Percentiles rank a stretch among this genome's conserved stretches.
These are phyloP conservation scores for Hipposideros armiger DNA, from an alignment of 2,113 vertebrate species.

Conservation along the genomic window DNA sequence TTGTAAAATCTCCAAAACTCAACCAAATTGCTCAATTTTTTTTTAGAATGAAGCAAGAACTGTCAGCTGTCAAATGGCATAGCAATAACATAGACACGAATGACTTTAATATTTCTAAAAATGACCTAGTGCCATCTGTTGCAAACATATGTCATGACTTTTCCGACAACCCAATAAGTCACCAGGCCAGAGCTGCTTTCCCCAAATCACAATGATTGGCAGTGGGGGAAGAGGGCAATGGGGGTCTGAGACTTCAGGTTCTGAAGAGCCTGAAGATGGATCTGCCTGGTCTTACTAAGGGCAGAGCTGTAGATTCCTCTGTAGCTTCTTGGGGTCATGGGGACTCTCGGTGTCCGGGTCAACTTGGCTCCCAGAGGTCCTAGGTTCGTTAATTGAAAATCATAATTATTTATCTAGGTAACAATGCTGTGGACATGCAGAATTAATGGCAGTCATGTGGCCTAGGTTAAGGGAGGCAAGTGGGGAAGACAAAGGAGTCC, in stretches of 20 bases:
- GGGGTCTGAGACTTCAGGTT: not conserved
- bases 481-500: not conserved
- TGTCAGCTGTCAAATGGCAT: too few species aligned
- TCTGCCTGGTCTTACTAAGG: not conserved
- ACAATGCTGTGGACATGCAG: slow-evolving; percentile 69
- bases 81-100: too few species aligned
- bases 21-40: too few species aligned
- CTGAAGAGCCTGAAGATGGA: not conserved
- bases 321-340: not conserved
- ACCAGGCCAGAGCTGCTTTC: not conserved
- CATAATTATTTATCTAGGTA: slow-evolving; percentile 80
- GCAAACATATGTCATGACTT: too few species aligned
- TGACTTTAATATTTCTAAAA: too few species aligned
- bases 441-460: slow-evolving; percentile 71
- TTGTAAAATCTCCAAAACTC: too few species aligned
- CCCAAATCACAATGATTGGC: not conserved
- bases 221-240: not conserved
- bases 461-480: slow-evolving; percentile 9
- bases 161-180: not conserved
- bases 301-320: not conserved
- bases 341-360: slow-evolving; percentile 28
- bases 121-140: too few species aligned
- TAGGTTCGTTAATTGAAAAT: slow-evolving; percentile 71
- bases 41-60: too few species aligned
- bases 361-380: slow-evolving; percentile 41